Conservation (phyloP, 2,888 invertebrate genomes). For the Orchesellides sinensis region DNA sequence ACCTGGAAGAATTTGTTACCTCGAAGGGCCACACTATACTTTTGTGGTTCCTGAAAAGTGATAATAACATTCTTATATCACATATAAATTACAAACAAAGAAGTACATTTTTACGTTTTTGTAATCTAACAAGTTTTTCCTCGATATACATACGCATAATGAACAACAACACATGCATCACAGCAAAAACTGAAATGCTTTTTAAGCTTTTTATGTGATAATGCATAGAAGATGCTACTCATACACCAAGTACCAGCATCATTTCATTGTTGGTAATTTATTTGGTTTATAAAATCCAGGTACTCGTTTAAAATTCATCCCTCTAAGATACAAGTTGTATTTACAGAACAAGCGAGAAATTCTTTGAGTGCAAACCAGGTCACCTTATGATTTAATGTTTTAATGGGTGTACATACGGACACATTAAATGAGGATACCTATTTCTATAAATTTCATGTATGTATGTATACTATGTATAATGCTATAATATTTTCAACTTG, state of each 20-base stretch:
- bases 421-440: not conserved
- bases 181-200: too few relatives aligned
- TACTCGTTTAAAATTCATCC: too few relatives aligned
- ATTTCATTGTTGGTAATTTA: too few relatives aligned
- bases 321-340: not conserved
- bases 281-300: not conserved
- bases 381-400: conserved; percentile 11
- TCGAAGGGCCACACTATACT: conserved; percentile 85
- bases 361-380: conserved; percentile 14
- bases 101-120: not conserved
- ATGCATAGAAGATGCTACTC: too few relatives aligned
- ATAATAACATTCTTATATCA: not conserved
- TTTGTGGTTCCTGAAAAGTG: conserved; percentile 79
- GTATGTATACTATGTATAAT: too few relatives aligned
- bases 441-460: not conserved
- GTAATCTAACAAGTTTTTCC: too few relatives aligned
- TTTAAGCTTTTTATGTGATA: too few relatives aligned
- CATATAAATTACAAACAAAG: not conserved
- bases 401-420: not conserved
- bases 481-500: too few relatives aligned
- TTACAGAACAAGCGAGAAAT: not conserved
- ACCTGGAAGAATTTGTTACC: conserved; percentile 89
- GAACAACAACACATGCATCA: too few relatives aligned
- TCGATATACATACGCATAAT: too few relatives aligned
- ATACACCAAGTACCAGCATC: too few relatives aligned